Conservation (phyloP, 1,140 invertebrate genomes). For the Diprion similis region DNA sequence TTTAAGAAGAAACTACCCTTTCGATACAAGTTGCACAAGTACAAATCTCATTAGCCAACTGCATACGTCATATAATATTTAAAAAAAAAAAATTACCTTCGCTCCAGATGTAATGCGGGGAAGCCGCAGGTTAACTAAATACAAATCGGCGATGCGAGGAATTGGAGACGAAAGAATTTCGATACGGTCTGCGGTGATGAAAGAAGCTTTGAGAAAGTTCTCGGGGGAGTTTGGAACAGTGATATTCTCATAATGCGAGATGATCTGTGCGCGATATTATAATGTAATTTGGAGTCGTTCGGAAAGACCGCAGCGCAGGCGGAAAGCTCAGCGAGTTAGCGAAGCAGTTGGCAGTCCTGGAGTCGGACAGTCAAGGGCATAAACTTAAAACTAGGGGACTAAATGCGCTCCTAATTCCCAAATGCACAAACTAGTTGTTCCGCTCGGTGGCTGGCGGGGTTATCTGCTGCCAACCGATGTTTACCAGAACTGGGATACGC, state of each 20-base stretch:
- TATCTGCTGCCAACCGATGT: background rate
- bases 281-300: conserved; percentile 4
- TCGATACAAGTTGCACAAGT: no score
- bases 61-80: no score
- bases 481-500: background rate
- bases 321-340: background rate
- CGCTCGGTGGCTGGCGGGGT: background rate
- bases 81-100: no score
- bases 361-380: conserved; percentile 28
- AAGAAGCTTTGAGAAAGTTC: background rate
- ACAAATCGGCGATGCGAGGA: no score
- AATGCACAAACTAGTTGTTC: conserved; percentile 32
- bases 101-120: no score
- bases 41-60: no score
- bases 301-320: background rate
- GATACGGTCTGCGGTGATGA: background rate
- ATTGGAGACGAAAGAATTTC: no score
- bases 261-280: conserved; percentile 2
- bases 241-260: background rate
- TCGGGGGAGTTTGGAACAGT: background rate
- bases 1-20: no score
- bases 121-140: no score
- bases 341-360: background rate
- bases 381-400: conserved; percentile 43
- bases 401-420: conserved; percentile 44